phyloP scores from a whole-genome alignment of 2,888 invertebrate genomes.

The Pyrgus malvae region DNA sequence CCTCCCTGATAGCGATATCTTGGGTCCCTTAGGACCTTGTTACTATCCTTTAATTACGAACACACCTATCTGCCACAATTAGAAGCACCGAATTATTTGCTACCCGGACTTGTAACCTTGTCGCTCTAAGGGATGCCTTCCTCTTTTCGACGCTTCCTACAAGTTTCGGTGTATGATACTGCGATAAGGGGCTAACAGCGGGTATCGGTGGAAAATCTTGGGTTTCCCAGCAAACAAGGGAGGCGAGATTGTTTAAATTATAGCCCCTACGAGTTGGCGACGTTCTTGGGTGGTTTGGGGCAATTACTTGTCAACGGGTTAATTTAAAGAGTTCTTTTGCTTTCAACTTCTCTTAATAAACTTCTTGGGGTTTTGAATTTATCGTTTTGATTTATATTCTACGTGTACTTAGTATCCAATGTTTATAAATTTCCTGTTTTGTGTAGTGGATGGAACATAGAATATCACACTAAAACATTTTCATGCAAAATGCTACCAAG shows the following conservation, averaged over 20 bases:
- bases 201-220: conserved; percentile 64
- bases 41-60: conserved; percentile 69
- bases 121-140: conserved; percentile 38
- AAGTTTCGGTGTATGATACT: conserved; percentile 25
- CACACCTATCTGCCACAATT: conserved; percentile 71
- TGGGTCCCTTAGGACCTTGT: conserved; percentile 62
- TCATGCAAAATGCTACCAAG: too few relatives aligned
- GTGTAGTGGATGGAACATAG: too few relatives aligned
- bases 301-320: conserved; percentile 63
- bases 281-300: conserved; percentile 44
- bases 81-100: conserved; percentile 58
- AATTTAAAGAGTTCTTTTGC: conserved; percentile 51
- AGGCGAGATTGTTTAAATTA: conserved; percentile 65
- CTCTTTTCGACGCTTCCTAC: not conserved
- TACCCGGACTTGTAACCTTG: conserved; percentile 44
- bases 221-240: conserved; percentile 62
- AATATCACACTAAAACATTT: too few relatives aligned
- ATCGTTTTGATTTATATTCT: conserved; percentile 1
- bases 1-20: conserved; percentile 39
- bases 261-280: conserved; percentile 49
- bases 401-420: not conserved
- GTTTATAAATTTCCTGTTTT: too few relatives aligned
- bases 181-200: conserved; percentile 52
- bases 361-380: conserved; percentile 8
- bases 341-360: conserved; percentile 29